A percentile compares a stretch with the other conserved stretches of the same genome.
These are phyloP conservation scores for Diaperis boleti DNA, from an alignment of 2,888 invertebrate species.

Conservation along the genomic window DNA sequence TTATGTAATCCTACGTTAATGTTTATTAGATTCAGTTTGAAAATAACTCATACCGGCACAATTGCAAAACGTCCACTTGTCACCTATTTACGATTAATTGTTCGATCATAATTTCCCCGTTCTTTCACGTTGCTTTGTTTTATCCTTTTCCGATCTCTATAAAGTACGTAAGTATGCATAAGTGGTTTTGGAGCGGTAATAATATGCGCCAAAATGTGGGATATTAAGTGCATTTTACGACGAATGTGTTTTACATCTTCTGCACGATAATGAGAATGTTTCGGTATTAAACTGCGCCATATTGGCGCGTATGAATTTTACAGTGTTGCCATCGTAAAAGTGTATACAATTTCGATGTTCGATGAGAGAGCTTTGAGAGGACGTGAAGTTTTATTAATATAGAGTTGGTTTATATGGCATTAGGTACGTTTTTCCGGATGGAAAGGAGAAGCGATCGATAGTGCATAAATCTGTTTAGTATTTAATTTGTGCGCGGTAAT, in stretches of 20 bases:
- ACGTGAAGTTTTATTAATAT: constrained; percentile 36
- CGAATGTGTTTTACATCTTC: constrained; percentile 38
- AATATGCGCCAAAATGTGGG: constrained; percentile 20
- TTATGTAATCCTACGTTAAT: constrained; percentile 41
- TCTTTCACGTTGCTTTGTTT: neutral
- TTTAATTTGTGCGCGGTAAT: constrained; percentile 39
- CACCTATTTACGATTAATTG: constrained; percentile 16
- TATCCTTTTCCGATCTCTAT: neutral
- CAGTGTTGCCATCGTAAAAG: constrained; percentile 58
- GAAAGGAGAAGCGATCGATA: constrained; percentile 1
- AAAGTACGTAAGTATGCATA: constrained; percentile 1
- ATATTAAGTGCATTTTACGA: constrained; percentile 38
- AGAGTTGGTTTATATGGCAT: constrained; percentile 20
- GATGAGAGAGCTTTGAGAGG: constrained; percentile 47
- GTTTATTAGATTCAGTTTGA: constrained; percentile 31
- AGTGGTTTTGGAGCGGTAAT: constrained; percentile 1
- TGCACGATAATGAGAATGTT: constrained; percentile 47
- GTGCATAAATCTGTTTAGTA: constrained; percentile 38
- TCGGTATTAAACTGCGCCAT: constrained; percentile 44
- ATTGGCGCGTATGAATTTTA: constrained; percentile 53
- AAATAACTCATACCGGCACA: constrained; percentile 26
- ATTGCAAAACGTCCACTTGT: constrained; percentile 12
- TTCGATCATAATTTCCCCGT: constrained; percentile 2
- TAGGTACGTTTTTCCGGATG: constrained; percentile 12
- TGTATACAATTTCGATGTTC: constrained; percentile 55